Evolutionary conservation across 2,797 vertebrate genomes (phyloP).

Genomic region (Heliangelus exortis): DNA sequence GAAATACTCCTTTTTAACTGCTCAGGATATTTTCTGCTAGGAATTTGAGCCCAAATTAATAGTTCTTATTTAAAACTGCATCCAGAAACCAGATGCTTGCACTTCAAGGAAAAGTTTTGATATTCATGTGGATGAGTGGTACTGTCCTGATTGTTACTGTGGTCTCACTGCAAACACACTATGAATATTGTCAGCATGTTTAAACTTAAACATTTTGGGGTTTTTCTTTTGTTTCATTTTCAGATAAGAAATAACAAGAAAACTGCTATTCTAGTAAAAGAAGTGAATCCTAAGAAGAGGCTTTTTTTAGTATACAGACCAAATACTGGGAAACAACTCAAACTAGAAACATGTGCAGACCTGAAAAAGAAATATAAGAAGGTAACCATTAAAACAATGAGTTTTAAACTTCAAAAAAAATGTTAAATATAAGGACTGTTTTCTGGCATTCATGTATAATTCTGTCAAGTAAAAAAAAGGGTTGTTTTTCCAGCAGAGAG

Average conservation of each 20-base stretch:
- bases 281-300: conserved; percentile 95
- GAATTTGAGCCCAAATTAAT: neutral
- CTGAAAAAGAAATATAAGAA: conserved; percentile 98
- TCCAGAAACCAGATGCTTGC: neutral
- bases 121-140: neutral
- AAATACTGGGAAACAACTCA: conserved; percentile 96
- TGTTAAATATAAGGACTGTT: neutral
- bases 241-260: conserved; percentile 99
- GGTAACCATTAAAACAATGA: conserved; percentile 75
- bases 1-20: neutral
- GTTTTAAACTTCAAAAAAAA: neutral
- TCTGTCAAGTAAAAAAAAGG: neutral
- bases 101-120: neutral
- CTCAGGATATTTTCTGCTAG: neutral
- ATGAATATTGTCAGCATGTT: accelerated
- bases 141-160: neutral
- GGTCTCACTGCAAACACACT: accelerated
- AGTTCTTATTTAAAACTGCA: neutral
- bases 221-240: neutral
- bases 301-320: conserved; percentile 96
- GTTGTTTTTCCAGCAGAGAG: neutral
- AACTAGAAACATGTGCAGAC: conserved; percentile 92
- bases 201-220: neutral
- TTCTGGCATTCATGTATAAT: neutral
- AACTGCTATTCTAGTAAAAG: conserved; percentile 93